Conservation (phyloP, 2,888 invertebrate genomes). For the Microdon myrmicae region DNA sequence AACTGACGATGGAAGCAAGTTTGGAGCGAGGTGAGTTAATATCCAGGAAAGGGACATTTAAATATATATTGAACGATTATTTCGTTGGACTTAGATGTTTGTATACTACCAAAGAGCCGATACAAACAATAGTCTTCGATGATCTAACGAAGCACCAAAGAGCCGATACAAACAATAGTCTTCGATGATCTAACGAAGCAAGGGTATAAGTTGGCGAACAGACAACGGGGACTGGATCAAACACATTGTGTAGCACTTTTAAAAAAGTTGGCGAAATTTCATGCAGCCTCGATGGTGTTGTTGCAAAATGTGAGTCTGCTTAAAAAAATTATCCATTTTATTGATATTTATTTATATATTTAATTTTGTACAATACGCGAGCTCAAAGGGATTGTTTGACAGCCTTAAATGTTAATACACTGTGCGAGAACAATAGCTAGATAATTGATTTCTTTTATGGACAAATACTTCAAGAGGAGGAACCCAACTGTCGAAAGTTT, state of each 20-base stretch:
- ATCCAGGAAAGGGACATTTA: background rate
- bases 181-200: slow-evolving; percentile 70
- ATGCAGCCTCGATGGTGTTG: slow-evolving; percentile 70
- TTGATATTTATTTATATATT: too few relatives aligned
- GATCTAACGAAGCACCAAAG: too few relatives aligned
- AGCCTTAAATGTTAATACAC: too few relatives aligned
- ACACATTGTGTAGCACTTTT: slow-evolving; percentile 68
- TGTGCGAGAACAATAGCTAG: too few relatives aligned
- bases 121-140: slow-evolving; percentile 64
- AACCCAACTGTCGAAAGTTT: too few relatives aligned
- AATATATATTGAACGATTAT: background rate
- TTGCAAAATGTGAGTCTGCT: slow-evolving; percentile 67
- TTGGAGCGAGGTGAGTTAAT: slow-evolving; percentile 60
- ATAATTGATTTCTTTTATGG: too few relatives aligned
- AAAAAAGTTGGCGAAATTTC: slow-evolving; percentile 69
- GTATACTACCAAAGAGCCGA: slow-evolving; percentile 61
- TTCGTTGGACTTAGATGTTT: slow-evolving; percentile 57
- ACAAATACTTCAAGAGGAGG: too few relatives aligned
- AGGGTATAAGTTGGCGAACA: slow-evolving; percentile 69
- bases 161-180: slow-evolving; percentile 62
- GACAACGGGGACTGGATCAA: slow-evolving; percentile 70
- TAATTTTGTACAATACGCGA: too few relatives aligned
- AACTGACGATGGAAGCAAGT: slow-evolving; percentile 62
- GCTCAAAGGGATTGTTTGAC: too few relatives aligned
- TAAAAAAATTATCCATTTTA: too few relatives aligned